A percentile compares a stretch with the other conserved stretches of the same genome.
These are phyloP conservation scores for Erpornis zantholeuca DNA, from an alignment of 2,113 vertebrate genomes.

Conservation along the genomic window DNA sequence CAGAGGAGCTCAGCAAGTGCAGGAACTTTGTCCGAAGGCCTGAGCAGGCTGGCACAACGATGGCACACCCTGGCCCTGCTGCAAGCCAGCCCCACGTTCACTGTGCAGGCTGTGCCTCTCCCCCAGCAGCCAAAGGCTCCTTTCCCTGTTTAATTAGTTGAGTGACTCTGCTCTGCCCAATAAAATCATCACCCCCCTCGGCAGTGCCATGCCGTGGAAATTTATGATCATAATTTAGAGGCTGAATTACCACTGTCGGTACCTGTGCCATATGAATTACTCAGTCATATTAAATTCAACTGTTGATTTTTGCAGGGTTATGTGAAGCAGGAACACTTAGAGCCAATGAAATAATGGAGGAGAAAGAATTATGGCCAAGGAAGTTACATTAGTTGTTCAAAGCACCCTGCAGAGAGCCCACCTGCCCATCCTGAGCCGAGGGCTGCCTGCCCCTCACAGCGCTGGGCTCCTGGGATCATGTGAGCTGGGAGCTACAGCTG, in stretches of 20 bases:
- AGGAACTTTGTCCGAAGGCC: neutral
- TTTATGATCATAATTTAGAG: constrained; percentile 72
- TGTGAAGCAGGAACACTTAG: constrained; percentile 22
- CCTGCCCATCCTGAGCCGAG: neutral
- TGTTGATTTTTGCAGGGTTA: constrained; percentile 34
- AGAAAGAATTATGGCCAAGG: neutral
- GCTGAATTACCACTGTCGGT: constrained; percentile 66
- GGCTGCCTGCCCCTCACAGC: neutral
- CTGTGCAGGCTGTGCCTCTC: neutral
- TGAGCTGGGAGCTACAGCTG: accelerated
- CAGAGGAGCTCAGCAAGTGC: neutral
- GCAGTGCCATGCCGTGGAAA: constrained; percentile 52
- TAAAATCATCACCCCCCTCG: constrained; percentile 25
- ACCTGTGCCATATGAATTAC: constrained; percentile 57
- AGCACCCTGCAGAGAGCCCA: neutral
- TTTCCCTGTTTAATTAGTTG: constrained; percentile 36
- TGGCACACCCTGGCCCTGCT: neutral
- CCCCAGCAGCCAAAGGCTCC: neutral
- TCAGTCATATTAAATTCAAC: constrained; percentile 60
- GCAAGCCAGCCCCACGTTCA: accelerated
- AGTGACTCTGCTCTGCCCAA: constrained; percentile 38
- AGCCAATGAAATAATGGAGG: constrained; percentile 32
- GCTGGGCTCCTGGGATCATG: neutral
- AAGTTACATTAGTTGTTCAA: neutral
- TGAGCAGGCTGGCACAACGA: accelerated